Conservation (phyloP, 2,888 invertebrate genomes). For the Chaetogeoica ovagalla region DNA sequence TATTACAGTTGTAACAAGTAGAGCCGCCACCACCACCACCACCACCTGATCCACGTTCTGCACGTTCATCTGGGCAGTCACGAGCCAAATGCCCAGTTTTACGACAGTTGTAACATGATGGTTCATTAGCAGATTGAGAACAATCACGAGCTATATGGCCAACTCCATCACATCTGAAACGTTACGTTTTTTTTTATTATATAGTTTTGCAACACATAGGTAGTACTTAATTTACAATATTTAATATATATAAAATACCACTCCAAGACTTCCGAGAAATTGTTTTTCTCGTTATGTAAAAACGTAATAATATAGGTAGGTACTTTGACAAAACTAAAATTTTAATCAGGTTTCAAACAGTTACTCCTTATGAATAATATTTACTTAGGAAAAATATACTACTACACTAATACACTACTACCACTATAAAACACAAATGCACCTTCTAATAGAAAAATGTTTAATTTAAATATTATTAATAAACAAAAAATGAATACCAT, state of each 20-base stretch:
- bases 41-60: conserved; percentile 62
- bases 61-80: conserved; percentile 64
- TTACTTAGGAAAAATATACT: no score
- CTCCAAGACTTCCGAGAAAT: neutral
- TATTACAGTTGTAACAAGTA: conserved; percentile 85
- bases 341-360: no score
- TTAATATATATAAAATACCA: neutral
- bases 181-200: conserved; percentile 54
- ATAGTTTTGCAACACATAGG: neutral
- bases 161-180: conserved; percentile 78
- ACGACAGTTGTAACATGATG: conserved; percentile 68
- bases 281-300: no score
- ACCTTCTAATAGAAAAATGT: no score
- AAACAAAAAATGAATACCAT: no score
- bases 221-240: neutral
- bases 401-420: no score
- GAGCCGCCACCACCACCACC: conserved; percentile 79
- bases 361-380: no score
- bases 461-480: no score
- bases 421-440: no score
- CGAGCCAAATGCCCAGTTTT: conserved; percentile 74
- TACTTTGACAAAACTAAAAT: no score
- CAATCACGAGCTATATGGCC: conserved; percentile 94
- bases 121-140: conserved; percentile 67
- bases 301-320: no score